Evolutionary conservation across 2,797 vertebrate genomes (phyloP), one percentile per base, ranked within the genome.

Genomic region (Psittacula derbiana): DNA sequence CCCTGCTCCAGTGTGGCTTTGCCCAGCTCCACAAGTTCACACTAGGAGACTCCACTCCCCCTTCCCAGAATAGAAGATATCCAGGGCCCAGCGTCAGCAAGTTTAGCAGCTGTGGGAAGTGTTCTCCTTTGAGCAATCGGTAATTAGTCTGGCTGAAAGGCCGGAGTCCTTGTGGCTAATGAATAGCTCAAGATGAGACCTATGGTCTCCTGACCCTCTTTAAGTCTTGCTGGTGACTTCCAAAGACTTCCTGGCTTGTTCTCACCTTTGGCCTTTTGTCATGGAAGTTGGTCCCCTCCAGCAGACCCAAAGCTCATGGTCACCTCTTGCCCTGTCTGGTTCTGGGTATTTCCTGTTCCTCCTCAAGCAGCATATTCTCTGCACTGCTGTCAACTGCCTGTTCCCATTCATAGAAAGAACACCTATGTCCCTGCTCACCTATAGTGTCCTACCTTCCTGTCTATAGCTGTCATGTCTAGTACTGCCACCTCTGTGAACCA

Each of bases 41-140:
- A 81, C 95, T 95, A 92, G 94, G 94, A 97, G 93, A 97, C 93
- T 97, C 95, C 96, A 95, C 95, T 97, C 95, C 96, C 94, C 93
- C 86, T 97, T 97, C 96, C 95, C 96, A 97, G 95, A 96, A 97
- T 97, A 97, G 95, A 97, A 96, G 95, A 93, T 86, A 95, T 24
- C 90, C 86, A 95, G 81, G 83, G 92, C 92, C 93, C 93, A 89
- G 66, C 78, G 60, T 96, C 95, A 96, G 95, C 95, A 96, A 92
- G 86, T 95, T 96, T 90, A 88, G 84, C 96, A 97, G 93, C 95
- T 96, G 93, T 95, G 90, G 92, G 80, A 95, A 95, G 92, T 50
- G 90, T 36, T 90, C 58, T 92, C 67, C 94, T 95, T 40, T 82
- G 81, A 95, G 92, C 95, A 96, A 93, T 94, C 93, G 92, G 84